Base-by-base conservation (phyloP, 1,140 invertebrate species). In the Drosophila triauraria region DNA sequence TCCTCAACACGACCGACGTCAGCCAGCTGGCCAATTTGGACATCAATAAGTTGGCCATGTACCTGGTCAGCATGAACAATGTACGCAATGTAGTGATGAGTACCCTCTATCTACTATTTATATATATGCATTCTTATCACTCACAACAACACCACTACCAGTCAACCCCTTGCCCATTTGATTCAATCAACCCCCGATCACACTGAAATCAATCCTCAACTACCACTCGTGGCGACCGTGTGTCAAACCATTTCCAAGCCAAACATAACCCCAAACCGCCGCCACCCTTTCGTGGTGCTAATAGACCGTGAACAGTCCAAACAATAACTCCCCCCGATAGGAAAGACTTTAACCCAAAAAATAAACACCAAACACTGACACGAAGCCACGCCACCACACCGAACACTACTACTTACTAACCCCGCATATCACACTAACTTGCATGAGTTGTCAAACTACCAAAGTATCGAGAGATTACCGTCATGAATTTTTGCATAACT, bases 41-140 rank as follows among this genome's bases (percentile, higher is more conserved):
- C 91, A 93, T 96, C 74, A 95, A 96, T 82, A 95, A 96, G 90
- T 93, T 96, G 74, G 96, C 96, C 78, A 95, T 96, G 94, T 96
- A 96, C 93, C 93, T 96, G 94, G 95, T 96, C 91, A 95, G 95
- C 95, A 94, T 93, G 82, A 92, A 91, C 76, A 92, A 92, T 92
- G 91, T 92, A 92, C 80, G 84, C 82, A 2, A 10, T 54, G 35
- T 71, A 74, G 48, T 78, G 82, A 85, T 85, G 69, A 85, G 67
- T 84, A 80, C 77, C 57, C 48, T 32, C 63, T 62, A 59, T 64
- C 48, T 62, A 42, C 35, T 70, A 75, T 63, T 25, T 57, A 23
- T 48, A 47, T 80, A 44, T 50, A 40, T 72, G 35, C 53, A 46
- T 56, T 56, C 38, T 20, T 40, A 30, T 40, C 65, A 44, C 47